A percentile compares a stretch with the other conserved stretches of the same genome.
Conservation (phyloP, 2,888 invertebrate genomes). For the Norana najaformis region DNA sequence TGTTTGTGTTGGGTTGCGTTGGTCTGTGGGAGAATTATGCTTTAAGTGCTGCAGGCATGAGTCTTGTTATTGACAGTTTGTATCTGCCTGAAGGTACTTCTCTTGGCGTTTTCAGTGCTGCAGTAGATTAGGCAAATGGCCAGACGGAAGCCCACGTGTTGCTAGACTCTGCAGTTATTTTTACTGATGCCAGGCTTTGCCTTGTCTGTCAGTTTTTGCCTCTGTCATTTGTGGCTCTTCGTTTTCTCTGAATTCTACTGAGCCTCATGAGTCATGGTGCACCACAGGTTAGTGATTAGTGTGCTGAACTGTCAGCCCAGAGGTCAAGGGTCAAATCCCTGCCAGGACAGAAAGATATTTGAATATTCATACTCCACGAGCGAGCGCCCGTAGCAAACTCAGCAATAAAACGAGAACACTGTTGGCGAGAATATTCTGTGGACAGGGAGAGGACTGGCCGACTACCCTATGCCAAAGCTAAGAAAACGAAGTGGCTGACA, state of each 20-base stretch:
- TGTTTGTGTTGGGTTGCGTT: background rate
- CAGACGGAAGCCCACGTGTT: background rate
- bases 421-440: background rate
- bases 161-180: background rate
- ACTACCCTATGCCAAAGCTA: background rate
- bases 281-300: background rate
- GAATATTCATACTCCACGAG: background rate
- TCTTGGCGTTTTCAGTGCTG: background rate
- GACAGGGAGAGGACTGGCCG: background rate
- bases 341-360: background rate
- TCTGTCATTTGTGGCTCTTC: background rate
- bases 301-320: background rate
- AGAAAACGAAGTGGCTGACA: background rate
- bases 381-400: background rate
- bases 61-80: background rate
- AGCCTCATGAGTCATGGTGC: background rate
- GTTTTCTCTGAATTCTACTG: background rate
- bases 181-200: background rate
- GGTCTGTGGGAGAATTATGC: background rate
- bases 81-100: background rate
- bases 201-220: background rate
- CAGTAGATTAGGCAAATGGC: background rate
- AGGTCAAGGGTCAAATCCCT: background rate
- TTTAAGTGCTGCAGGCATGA: background rate
- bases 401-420: background rate